Evolutionary conservation across 2,888 invertebrate species (phyloP), one percentile per base, ranked within the genome.

Genomic region (Scaptomyza caliginosa): DNA sequence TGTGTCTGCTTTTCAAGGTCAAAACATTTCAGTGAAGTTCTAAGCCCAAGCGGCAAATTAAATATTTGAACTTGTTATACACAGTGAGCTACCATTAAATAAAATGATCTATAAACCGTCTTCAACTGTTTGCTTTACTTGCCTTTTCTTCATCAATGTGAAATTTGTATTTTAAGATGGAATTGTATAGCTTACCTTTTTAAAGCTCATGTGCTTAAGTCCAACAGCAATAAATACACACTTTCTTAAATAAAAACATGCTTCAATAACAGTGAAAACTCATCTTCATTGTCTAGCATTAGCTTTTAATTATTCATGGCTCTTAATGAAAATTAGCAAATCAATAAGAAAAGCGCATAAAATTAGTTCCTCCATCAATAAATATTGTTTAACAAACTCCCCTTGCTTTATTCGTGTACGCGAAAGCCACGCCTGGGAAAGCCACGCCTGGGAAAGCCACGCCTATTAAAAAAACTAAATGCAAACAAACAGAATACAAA

Each of bases 31-130:
- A 51, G 30, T 69, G 45, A 74, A 77, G 66, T 75, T 77, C 66
- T 66, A 68, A 68, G 74, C 57, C 77, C 54, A 64, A 67, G 58
- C 77, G 70, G 54, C 67, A 71, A 69, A 65, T 36, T 62, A 77
- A 68, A 77, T 71, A 71, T 67, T 60, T 77, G 64, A 0, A 2
- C 13, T n/a, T 13, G 5, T 30, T 30, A 13, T 13, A 30, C n/a
- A n/a, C n/a, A n/a, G n/a, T n/a, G n/a, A n/a, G n/a, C n/a, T n/a
- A n/a, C n/a, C n/a, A n/a, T n/a, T n/a, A n/a, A n/a, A n/a, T n/a
- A n/a, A n/a, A n/a, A n/a, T n/a, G n/a, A n/a, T n/a, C n/a, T n/a
- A n/a, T n/a, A n/a, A n/a, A n/a, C n/a, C n/a, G n/a, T n/a, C n/a
- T n/a, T n/a, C n/a, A n/a, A n/a, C n/a, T n/a, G n/a, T n/a, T n/a